phyloP scores from a whole-genome alignment of 1,140 invertebrate genomes.

The Hermatobates lingyangjiaoensis region DNA sequence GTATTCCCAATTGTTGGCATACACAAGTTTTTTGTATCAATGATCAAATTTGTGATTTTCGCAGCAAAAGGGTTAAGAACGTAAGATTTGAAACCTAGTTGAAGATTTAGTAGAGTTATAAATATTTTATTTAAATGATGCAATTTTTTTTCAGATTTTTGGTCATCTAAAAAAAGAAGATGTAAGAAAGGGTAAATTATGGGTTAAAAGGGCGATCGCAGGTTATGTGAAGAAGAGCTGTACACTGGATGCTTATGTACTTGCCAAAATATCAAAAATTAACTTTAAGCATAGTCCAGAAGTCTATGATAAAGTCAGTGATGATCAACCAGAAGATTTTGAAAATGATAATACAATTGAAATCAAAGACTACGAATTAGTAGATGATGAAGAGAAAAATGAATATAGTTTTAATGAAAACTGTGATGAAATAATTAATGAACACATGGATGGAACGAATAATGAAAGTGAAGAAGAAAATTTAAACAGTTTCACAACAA shows the following conservation, averaged over 20 bases:
- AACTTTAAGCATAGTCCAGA: constrained; percentile 12
- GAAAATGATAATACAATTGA: neutral
- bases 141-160: constrained; percentile 28
- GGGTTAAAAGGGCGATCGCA: constrained; percentile 39
- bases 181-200: constrained; percentile 28
- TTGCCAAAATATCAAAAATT: neutral
- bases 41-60: too few relatives aligned
- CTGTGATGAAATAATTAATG: constrained; percentile 7
- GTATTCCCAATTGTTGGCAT: too few relatives aligned
- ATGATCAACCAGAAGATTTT: neutral
- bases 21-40: too few relatives aligned
- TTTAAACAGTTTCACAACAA: neutral
- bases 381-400: constrained; percentile 14
- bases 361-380: constrained; percentile 1
- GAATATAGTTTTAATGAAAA: constrained; percentile 7
- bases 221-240: constrained; percentile 34
- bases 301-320: constrained; percentile 12
- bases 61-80: too few relatives aligned
- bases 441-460: constrained; percentile 9
- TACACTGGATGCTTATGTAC: constrained; percentile 9
- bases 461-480: constrained; percentile 12
- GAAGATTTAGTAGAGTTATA: too few relatives aligned
- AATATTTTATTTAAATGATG: too few relatives aligned
- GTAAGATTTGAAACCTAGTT: too few relatives aligned
- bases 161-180: constrained; percentile 32